Evolutionary conservation across 2,113 vertebrate genomes (phyloP).

Genomic region (Otis tarda): DNA sequence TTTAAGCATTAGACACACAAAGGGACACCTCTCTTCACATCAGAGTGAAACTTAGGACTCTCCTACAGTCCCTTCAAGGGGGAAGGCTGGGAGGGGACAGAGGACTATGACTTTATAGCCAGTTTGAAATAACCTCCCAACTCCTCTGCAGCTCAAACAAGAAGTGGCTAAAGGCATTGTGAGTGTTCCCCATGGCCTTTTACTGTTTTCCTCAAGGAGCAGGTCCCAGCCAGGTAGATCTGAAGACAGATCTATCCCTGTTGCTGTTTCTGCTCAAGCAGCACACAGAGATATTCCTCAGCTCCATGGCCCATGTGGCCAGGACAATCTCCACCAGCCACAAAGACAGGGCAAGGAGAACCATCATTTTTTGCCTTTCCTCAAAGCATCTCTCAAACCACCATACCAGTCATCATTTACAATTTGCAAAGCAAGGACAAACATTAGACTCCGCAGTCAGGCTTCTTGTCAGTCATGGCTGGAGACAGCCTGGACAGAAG

Average conservation of each 20-base stretch:
- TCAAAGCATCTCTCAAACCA: neutral
- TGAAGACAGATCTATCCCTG: neutral
- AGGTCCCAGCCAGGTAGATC: neutral
- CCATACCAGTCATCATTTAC: neutral
- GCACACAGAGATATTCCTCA: neutral
- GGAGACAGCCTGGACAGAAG: neutral
- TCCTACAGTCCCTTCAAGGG: neutral
- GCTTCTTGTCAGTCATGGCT: neutral
- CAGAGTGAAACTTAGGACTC: neutral
- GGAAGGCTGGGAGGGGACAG: neutral
- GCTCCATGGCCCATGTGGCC: rapidly evolving
- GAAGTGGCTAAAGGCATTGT: neutral
- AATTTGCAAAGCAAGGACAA: neutral
- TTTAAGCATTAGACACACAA: neutral
- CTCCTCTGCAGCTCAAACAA: neutral
- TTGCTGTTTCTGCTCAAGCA: neutral
- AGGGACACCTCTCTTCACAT: neutral
- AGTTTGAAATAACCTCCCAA: neutral
- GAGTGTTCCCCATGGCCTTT: neutral
- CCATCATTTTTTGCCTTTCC: neutral
- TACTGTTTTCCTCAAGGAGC: neutral
- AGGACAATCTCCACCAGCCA: neutral
- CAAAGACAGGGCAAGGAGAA: neutral
- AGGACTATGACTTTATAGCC: neutral
- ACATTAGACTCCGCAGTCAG: neutral